Base-by-base conservation (phyloP, 1,140 invertebrate species). In the Leptopilina clavipes region DNA sequence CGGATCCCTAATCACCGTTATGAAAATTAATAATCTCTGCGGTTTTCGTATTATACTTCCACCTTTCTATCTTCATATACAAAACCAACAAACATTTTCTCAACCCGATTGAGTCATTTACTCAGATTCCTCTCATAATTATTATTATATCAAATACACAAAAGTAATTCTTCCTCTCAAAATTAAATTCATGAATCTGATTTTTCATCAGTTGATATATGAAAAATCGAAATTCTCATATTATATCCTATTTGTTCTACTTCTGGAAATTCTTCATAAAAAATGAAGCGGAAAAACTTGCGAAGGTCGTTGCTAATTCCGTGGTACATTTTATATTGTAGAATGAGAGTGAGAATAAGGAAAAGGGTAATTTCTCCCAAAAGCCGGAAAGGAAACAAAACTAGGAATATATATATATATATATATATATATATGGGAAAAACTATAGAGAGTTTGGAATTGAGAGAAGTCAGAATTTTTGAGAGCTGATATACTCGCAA, bases 11-110 rank as follows among this genome's bases (percentile, higher is more conserved):
- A 88, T 88, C 84, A 86, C 85, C 83, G 83, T 86, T 88, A 88
- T 87, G 82, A 85, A 85, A 89, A 89, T 89, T 88, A 88, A 88
- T 89, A 87, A 88, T 83, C 81, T 81, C 79, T 86, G 86, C 83
- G 86, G 87, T 88, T 85, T 84, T 81, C 76, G 79, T 83, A 79
- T n/a, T n/a, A n/a, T n/a, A n/a, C n/a, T n/a, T n/a, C n/a, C n/a
- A n/a, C 78, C 76, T 83, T 83, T 79, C 70, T 77, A 81, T 74
- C 82, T 79, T 77, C 82, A 75, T n/a, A n/a, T n/a, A n/a, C 79
- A 72, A 80, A 79, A 81, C 75, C 82, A 75, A 76, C 78, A 78
- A 75, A 81, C 76, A 81, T 82, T 82, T 83, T 82, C 82, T 81
- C 52, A 70, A 54, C 74, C 72, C 73, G 85, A 87, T 87, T 86